phyloP scores from a whole-genome alignment of 2,113 vertebrate genomes.

The Galbula dea region DNA sequence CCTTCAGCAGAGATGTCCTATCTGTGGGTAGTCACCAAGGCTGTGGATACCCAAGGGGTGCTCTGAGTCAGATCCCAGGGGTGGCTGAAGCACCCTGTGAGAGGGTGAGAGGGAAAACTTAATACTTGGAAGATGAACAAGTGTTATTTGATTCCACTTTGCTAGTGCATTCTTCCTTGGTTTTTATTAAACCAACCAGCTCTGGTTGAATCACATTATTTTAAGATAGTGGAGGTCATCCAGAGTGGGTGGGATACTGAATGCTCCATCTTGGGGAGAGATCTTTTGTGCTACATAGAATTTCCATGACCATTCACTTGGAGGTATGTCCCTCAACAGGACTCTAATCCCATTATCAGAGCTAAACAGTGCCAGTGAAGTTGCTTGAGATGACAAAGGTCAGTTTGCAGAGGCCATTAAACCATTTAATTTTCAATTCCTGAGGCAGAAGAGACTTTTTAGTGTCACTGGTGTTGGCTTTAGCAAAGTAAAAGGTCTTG shows the following conservation, averaged over 20 bases:
- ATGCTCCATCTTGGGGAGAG: not conserved
- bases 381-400: conserved; percentile 37
- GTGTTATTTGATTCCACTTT: not conserved
- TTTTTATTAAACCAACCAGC: not conserved
- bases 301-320: not conserved
- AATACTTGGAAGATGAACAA: not conserved
- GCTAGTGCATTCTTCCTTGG: not conserved
- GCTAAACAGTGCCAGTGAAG: conserved; percentile 17
- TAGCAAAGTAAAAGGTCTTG: conserved; percentile 8
- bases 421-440: conserved; percentile 29
- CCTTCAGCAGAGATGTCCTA: not conserved
- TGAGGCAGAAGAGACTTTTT: not conserved
- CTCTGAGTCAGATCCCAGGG: not conserved
- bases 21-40: not conserved
- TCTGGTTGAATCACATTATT: not conserved
- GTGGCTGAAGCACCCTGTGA: not conserved
- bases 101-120: not conserved
- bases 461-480: not conserved
- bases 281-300: not conserved
- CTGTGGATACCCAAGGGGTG: not conserved
- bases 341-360: conserved; percentile 28
- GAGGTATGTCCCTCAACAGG: not conserved
- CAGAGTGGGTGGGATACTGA: not conserved
- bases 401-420: conserved; percentile 10
- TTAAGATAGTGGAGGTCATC: not conserved